phyloP scores from a whole-genome alignment of 2,113 vertebrate genomes.

The Charadrius vociferus region DNA sequence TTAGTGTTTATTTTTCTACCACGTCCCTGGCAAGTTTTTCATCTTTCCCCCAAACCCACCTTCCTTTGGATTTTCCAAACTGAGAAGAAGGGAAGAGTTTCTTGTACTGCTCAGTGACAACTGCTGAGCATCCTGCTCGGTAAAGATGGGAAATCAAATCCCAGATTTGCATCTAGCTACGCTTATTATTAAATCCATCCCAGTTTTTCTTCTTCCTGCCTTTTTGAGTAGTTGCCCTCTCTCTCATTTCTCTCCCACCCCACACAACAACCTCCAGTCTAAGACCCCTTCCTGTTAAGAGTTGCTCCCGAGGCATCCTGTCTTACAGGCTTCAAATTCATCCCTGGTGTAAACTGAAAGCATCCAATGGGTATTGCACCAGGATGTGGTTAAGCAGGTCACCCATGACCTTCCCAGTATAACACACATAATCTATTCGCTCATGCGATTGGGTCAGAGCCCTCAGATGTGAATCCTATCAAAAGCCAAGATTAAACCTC shows the following conservation, averaged over 20 bases:
- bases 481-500: slow-evolving; percentile 63
- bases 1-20: background rate
- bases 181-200: background rate
- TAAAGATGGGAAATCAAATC: background rate
- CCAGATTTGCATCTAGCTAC: background rate
- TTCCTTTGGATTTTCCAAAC: background rate
- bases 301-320: background rate
- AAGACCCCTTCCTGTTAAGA: background rate
- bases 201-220: background rate
- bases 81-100: background rate
- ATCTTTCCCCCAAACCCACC: background rate
- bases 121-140: background rate
- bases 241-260: background rate
- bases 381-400: background rate
- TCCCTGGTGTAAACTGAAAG: background rate
- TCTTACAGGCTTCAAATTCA: background rate
- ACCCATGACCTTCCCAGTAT: background rate
- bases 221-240: background rate
- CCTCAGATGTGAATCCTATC: background rate
- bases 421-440: background rate
- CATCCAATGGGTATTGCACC: background rate
- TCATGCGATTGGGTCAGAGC: slow-evolving; percentile 20
- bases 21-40: background rate
- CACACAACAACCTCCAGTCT: background rate
- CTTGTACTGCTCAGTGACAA: background rate